Conservation (phyloP, 2,888 invertebrate species). For the Tridacna gigas region DNA sequence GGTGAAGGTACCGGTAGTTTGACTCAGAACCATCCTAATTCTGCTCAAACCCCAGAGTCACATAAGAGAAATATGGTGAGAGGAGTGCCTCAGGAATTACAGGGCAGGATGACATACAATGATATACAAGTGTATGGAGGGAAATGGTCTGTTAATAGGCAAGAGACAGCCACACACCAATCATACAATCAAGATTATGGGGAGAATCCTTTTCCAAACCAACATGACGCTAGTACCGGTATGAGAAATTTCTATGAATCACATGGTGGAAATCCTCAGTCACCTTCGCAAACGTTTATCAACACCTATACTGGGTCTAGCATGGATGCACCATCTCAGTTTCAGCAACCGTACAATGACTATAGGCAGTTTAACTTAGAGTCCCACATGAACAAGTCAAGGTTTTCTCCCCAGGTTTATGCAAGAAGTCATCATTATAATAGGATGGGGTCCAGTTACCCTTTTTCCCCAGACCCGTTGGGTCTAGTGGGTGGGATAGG, state of each 20-base stretch:
- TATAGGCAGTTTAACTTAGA: constrained; percentile 21
- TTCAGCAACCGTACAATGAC: not conserved
- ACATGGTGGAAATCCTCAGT: not conserved
- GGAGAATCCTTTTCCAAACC: constrained; percentile 23
- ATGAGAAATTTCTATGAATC: not conserved
- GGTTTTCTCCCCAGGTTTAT: not conserved
- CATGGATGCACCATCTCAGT: not conserved
- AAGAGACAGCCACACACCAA: not conserved
- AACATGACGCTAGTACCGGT: not conserved
- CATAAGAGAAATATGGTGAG: not conserved
- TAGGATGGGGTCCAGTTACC: not conserved
- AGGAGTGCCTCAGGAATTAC: not conserved
- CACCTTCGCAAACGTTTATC: not conserved
- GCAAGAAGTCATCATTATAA: not conserved
- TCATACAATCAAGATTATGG: not conserved
- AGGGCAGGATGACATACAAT: constrained; percentile 44
- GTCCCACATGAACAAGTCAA: not conserved
- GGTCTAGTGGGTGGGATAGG: constrained; percentile 2
- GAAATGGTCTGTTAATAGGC: constrained; percentile 34
- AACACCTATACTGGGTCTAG: not conserved
- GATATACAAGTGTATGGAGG: constrained; percentile 48
- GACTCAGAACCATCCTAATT: too few relatives aligned
- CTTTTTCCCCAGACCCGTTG: constrained; percentile 8
- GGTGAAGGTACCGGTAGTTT: not conserved
- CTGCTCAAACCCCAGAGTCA: not conserved